These are phyloP conservation scores for Toxonevra muliebris DNA, from an alignment of 2,888 invertebrate species.

Conservation along the genomic window DNA sequence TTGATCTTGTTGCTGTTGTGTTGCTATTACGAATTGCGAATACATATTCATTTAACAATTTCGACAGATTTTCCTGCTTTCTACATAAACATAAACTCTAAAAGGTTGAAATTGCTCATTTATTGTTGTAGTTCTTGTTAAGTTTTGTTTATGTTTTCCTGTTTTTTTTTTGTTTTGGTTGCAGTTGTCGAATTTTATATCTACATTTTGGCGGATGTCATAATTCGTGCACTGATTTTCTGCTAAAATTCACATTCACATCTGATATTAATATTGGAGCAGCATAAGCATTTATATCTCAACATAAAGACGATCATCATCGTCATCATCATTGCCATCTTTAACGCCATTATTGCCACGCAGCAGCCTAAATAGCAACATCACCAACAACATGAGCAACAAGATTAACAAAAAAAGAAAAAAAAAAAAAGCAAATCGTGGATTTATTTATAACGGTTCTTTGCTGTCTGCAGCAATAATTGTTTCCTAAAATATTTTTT, in stretches of 20 bases:
- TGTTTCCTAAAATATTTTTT: slow-evolving; percentile 25
- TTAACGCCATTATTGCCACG: slow-evolving; percentile 32
- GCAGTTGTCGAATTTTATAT: no score
- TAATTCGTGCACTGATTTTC: slow-evolving; percentile 9
- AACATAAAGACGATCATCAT: slow-evolving; percentile 22
- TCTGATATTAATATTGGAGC: background rate
- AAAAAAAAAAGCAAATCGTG: slow-evolving; percentile 4
- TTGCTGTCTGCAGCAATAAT: slow-evolving; percentile 23
- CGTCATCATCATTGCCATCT: slow-evolving; percentile 19
- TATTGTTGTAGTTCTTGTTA: background rate
- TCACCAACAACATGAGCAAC: slow-evolving; percentile 8
- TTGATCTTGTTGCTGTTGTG: no score
- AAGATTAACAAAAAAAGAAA: slow-evolving; percentile 1
- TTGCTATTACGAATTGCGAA: no score
- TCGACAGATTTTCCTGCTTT: slow-evolving; percentile 4
- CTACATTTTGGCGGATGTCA: slow-evolving; percentile 3
- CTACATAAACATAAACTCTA: background rate
- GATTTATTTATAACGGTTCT: slow-evolving; percentile 28
- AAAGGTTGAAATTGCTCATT: slow-evolving; percentile 1
- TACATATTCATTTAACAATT: background rate
- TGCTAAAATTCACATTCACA: background rate
- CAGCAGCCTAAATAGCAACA: background rate
- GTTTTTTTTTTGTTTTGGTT: no score
- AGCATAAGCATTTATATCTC: background rate
- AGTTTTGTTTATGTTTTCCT: background rate